These are phyloP conservation scores for Pomatostomus ruficeps DNA, from an alignment of 2,113 vertebrate species.

Conservation along the genomic window DNA sequence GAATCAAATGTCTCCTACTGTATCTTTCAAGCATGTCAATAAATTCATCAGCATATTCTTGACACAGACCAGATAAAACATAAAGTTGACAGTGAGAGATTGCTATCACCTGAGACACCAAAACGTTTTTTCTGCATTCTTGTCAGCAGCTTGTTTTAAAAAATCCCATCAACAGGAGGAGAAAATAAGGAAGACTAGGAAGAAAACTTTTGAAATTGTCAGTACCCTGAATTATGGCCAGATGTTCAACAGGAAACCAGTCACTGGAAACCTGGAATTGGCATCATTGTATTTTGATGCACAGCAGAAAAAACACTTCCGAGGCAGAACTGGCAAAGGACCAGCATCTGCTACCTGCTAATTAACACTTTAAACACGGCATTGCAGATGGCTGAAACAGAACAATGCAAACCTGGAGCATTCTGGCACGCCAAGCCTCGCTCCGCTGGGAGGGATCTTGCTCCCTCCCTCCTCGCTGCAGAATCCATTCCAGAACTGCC, in stretches of 20 bases:
- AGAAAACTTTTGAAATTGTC: not conserved
- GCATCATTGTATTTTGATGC: not conserved
- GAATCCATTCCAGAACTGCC: not conserved
- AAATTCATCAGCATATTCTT: not conserved
- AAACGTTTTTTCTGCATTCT: not conserved
- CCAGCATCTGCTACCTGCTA: conserved; percentile 16
- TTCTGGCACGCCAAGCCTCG: rapidly evolving
- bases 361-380: conserved; percentile 29
- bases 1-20: not conserved
- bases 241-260: not conserved
- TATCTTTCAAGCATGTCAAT: not conserved
- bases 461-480: not conserved
- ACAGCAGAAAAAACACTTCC: not conserved
- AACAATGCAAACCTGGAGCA: not conserved
- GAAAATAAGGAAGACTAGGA: not conserved
- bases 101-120: not conserved
- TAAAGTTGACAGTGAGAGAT: not conserved
- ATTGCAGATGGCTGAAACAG: not conserved
- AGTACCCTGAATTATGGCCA: not conserved
- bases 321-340: not conserved
- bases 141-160: not conserved
- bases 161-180: not conserved
- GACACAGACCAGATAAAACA: not conserved
- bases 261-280: not conserved
- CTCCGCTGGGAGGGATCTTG: not conserved